Conservation (phyloP, 1,140 invertebrate genomes). For the Trichonephila inaurata region DNA sequence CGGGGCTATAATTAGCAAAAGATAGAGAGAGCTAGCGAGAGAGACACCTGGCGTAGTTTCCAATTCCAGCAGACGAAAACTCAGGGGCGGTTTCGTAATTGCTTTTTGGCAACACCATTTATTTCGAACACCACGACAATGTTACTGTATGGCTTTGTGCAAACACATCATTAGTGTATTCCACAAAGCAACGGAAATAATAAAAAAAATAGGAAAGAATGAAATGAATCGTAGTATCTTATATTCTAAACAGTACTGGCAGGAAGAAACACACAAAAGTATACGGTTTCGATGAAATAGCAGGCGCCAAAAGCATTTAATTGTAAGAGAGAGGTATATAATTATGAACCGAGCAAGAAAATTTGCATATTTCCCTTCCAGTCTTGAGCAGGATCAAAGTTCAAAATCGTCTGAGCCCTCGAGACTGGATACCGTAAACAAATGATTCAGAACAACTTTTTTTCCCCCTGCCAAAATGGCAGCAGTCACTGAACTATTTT, state of each 20-base stretch:
- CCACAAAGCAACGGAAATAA: constrained; percentile 21
- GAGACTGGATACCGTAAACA: constrained; percentile 2
- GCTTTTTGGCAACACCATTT: constrained; percentile 65
- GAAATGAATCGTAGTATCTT: not conserved
- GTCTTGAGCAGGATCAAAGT: constrained; percentile 38
- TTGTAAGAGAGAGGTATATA: constrained; percentile 15
- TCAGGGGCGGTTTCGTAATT: constrained; percentile 64
- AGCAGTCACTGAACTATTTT: constrained; percentile 4
- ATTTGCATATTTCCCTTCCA: constrained; percentile 51
- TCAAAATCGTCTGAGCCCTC: constrained; percentile 26
- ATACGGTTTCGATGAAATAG: not conserved
- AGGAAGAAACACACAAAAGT: not conserved
- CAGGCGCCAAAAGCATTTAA: constrained; percentile 46
- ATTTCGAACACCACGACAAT: constrained; percentile 42
- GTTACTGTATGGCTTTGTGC: constrained; percentile 43
- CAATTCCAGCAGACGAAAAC: constrained; percentile 44
- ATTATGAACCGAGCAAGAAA: constrained; percentile 4
- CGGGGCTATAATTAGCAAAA: constrained; percentile 65
- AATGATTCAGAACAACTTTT: not conserved
- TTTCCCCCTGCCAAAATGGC: not conserved
- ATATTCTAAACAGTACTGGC: not conserved
- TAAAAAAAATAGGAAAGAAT: not conserved
- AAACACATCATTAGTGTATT: constrained; percentile 57
- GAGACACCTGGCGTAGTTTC: constrained; percentile 69
- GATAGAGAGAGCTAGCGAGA: constrained; percentile 20